phyloP scores from a whole-genome alignment of 2,888 invertebrate genomes.

The Pyrrhia umbra region DNA sequence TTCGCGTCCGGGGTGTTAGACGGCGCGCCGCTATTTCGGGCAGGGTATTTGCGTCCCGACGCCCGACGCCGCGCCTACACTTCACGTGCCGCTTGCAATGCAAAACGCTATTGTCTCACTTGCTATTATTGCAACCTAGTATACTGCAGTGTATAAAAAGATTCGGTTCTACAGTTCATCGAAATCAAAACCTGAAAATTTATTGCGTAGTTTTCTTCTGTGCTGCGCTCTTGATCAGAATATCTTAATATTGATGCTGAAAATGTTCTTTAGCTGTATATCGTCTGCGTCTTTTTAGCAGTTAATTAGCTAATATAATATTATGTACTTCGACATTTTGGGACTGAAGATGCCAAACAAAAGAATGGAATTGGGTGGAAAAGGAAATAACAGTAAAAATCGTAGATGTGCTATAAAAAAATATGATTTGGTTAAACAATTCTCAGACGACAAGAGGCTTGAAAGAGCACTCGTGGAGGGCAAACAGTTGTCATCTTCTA shows the following conservation, averaged over 20 bases:
- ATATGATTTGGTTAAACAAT: slow-evolving; percentile 40
- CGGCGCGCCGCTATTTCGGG: slow-evolving; percentile 85
- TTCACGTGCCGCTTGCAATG: slow-evolving; percentile 77
- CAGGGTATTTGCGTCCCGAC: slow-evolving; percentile 82
- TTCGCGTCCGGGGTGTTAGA: slow-evolving; percentile 80
- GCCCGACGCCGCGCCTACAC: slow-evolving; percentile 73
- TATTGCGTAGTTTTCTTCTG: background rate
- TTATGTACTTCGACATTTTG: background rate
- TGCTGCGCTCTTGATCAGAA: background rate
- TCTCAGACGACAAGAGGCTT: slow-evolving; percentile 28
- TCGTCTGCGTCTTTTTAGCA: background rate
- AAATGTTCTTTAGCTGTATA: slow-evolving; percentile 15
- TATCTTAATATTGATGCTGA: background rate
- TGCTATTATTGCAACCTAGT: slow-evolving; percentile 57
- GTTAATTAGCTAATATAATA: background rate
- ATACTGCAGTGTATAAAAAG: slow-evolving; percentile 34
- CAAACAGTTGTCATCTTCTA: slow-evolving; percentile 62
- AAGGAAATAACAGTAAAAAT: slow-evolving; percentile 40
- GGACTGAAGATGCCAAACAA: background rate
- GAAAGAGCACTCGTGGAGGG: slow-evolving; percentile 51
- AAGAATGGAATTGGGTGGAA: background rate
- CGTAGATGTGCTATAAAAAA: slow-evolving; percentile 29
- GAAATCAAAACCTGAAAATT: background rate
- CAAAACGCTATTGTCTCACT: slow-evolving; percentile 66
- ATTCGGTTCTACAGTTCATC: slow-evolving; percentile 1